Base-by-base conservation (phyloP, 2,888 invertebrate species). In the Neocrepidodera transversa region DNA sequence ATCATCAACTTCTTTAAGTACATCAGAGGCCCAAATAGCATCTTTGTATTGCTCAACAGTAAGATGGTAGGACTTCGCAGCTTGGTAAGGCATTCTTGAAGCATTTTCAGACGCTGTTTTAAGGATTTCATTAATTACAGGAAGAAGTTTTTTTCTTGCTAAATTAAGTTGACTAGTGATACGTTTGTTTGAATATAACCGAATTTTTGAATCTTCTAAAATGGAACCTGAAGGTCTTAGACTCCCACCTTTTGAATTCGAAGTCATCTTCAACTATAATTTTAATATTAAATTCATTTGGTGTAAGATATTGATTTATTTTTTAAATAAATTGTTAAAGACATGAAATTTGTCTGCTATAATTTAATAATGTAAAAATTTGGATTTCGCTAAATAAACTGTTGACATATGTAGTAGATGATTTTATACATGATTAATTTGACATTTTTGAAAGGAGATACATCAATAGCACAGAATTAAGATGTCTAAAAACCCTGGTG, bases 11-110 rank as follows among this genome's bases (percentile, higher is more conserved):
- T 65, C 64, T 48, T 57, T 51, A 20, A 68, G 48, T 18, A 66
- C 32, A 23, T 63, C 35, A 14, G 65, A 56, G 0, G 68, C 68
- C 62, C 58, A 65, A 14, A 68, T 35, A 6, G 62, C 64, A 48
- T 66, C 60, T 38, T 64, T 55, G 48, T 66, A 68, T 42, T 68
- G 62, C 17, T 68, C 64, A 14, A 59, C 32, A 8, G 66, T 65
- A 7, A 68, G 58, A 36, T 55, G 56, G 13, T 58, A 58, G 10
- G 62, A 32, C 23, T 26, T 52, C 17, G 16, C 16, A 23, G 35
- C 10, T n/a, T 52, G 36, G 8, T 52, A 47, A 0, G 35, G 20
- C 11, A 18, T 8, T 43, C 20, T 7, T 0, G 30, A n/a, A 7
- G 56, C 40, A 45, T 50, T 54, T 14, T 40, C 53, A 7, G 47